These are phyloP conservation scores for Sitophilus oryzae DNA, from an alignment of 1,140 invertebrate genomes.

Conservation along the genomic window DNA sequence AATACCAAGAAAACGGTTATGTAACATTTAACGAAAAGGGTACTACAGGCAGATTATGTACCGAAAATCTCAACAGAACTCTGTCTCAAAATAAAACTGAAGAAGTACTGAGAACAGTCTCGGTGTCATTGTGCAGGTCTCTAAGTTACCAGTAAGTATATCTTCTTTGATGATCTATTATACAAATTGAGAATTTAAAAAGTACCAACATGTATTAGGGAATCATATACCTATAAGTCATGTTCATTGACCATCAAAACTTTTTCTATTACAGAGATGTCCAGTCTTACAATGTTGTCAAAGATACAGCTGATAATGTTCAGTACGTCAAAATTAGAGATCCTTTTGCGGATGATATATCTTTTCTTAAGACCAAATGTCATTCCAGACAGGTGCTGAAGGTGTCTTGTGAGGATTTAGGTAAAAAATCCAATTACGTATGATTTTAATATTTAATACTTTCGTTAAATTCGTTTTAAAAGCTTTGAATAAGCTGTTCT, in stretches of 20 bases:
- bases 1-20: slow-evolving; percentile 67
- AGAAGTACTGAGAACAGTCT: slow-evolving; percentile 58
- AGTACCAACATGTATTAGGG: too few relatives aligned
- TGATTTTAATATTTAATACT: too few relatives aligned
- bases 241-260: slow-evolving; percentile 24
- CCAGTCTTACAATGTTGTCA: slow-evolving; percentile 36
- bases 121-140: slow-evolving; percentile 67
- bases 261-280: slow-evolving; percentile 38
- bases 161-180: not conserved
- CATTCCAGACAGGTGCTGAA: slow-evolving; percentile 72
- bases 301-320: slow-evolving; percentile 39
- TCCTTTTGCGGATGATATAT: slow-evolving; percentile 71
- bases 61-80: slow-evolving; percentile 61
- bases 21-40: slow-evolving; percentile 79
- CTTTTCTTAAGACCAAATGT: slow-evolving; percentile 69
- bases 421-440: slow-evolving; percentile 52
- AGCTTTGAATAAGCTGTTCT: too few relatives aligned
- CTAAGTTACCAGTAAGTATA: slow-evolving; percentile 64
- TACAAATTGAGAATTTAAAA: slow-evolving; percentile 3
- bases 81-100: slow-evolving; percentile 49
- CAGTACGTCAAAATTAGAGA: slow-evolving; percentile 72
- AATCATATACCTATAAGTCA: too few relatives aligned
- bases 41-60: slow-evolving; percentile 71
- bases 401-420: slow-evolving; percentile 68
- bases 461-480: too few relatives aligned